phyloP scores from a whole-genome alignment of 2,888 invertebrate species.

The Nowickia ferox region DNA sequence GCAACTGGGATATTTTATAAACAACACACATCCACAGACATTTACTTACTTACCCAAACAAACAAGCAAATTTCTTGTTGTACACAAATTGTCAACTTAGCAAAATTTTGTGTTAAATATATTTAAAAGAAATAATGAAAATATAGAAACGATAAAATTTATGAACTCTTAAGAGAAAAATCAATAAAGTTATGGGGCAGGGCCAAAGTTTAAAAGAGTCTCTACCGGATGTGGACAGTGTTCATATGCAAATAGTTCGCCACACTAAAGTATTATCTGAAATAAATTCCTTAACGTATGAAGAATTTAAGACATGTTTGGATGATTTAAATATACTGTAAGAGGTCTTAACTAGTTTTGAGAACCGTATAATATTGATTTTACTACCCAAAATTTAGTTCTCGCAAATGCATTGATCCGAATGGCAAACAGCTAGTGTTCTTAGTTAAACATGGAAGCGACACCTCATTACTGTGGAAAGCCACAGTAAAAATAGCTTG shows the following conservation, averaged over 20 bases:
- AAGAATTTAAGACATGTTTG: conserved; percentile 85
- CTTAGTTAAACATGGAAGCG: conserved; percentile 87
- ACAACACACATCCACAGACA: too few relatives aligned
- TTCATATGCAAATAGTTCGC: conserved; percentile 78
- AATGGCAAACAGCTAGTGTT: conserved; percentile 87
- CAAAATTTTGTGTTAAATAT: conserved; percentile 1
- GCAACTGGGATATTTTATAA: too few relatives aligned
- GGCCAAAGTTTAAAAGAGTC: conserved; percentile 76
- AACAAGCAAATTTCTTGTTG: neutral
- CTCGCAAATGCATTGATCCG: conserved; percentile 85
- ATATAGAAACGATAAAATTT: neutral
- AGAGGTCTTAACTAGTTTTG: conserved; percentile 73
- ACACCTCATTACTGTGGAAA: conserved; percentile 87
- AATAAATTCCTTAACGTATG: conserved; percentile 84
- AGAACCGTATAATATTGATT: conserved; percentile 40
- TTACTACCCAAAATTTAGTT: conserved; percentile 80
- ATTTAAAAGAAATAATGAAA: neutral
- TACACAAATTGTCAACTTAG: neutral
- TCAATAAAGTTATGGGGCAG: conserved; percentile 75
- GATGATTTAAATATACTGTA: conserved; percentile 87
- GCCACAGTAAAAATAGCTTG: conserved; percentile 87
- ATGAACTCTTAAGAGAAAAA: neutral
- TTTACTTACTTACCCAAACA: neutral
- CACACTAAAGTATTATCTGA: conserved; percentile 83
- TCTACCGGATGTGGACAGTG: conserved; percentile 76